A percentile compares a stretch with the other conserved stretches of the same genome.
phyloP scores from a whole-genome alignment of 2,113 vertebrate species.

The Spheniscus mendiculus region DNA sequence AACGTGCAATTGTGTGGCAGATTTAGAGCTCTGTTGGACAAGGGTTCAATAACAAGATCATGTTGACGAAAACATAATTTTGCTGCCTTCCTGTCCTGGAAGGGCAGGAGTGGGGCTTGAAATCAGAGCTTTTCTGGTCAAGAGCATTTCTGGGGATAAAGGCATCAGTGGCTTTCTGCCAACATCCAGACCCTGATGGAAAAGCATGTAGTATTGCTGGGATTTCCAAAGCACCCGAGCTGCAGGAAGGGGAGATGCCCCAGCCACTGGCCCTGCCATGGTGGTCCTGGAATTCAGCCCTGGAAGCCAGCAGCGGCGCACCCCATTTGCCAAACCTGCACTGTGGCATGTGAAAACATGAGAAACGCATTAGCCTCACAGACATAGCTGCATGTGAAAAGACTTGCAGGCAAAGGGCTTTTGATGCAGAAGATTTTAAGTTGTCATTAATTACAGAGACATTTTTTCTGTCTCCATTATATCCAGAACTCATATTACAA shows the following conservation, averaged over 20 bases:
- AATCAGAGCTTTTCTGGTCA: neutral
- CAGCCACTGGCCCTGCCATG: fast-evolving
- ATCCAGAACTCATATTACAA: neutral
- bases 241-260: neutral
- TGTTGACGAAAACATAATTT: neutral
- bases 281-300: neutral
- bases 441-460: neutral
- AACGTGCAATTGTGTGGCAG: neutral
- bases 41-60: neutral
- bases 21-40: neutral
- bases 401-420: neutral
- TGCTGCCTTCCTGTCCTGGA: neutral
- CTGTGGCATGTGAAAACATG: neutral
- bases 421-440: neutral
- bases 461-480: neutral
- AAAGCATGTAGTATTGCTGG: neutral
- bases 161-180: neutral
- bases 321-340: neutral
- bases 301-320: fast-evolving
- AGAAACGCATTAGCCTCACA: neutral
- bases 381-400: neutral
- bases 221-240: neutral
- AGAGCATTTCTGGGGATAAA: neutral
- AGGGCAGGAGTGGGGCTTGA: neutral
- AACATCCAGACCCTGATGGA: neutral